Percentiles rank a stretch among this genome's conserved stretches.
These are phyloP conservation scores for Gorsachius magnificus DNA, from an alignment of 2,797 vertebrate species.

Conservation along the genomic window DNA sequence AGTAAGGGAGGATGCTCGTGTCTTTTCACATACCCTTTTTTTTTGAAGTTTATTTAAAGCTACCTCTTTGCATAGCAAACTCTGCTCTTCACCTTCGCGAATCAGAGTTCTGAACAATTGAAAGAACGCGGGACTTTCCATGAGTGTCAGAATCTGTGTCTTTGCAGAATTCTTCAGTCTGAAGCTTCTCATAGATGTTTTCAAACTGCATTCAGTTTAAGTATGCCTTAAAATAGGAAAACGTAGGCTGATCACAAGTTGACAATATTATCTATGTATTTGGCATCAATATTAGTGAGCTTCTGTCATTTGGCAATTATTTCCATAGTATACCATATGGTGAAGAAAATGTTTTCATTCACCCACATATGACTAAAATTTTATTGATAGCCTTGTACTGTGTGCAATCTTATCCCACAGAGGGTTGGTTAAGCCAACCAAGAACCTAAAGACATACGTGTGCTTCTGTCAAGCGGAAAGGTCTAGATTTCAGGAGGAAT, in stretches of 20 bases:
- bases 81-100: neutral
- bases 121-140: fast-evolving
- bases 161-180: neutral
- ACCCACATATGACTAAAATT: constrained; percentile 54
- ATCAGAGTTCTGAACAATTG: neutral
- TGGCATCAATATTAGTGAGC: constrained; percentile 73
- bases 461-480: neutral
- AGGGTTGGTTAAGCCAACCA: neutral
- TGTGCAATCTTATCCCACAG: neutral
- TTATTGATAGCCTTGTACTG: constrained; percentile 34
- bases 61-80: neutral
- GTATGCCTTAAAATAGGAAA: constrained; percentile 16
- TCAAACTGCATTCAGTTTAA: constrained; percentile 39
- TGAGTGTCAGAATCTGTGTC: neutral
- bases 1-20: neutral
- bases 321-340: constrained; percentile 67
- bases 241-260: constrained; percentile 44
- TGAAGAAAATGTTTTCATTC: constrained; percentile 76
- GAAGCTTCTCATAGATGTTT: constrained; percentile 51
- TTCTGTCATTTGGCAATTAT: constrained; percentile 72
- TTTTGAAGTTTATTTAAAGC: neutral
- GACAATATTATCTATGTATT: constrained; percentile 58
- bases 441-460: fast-evolving
- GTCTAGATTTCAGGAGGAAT: neutral
- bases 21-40: too few species aligned